Evolutionary conservation across 2,888 invertebrate genomes (phyloP).

Genomic region (Acanthoscelides obtectus): DNA sequence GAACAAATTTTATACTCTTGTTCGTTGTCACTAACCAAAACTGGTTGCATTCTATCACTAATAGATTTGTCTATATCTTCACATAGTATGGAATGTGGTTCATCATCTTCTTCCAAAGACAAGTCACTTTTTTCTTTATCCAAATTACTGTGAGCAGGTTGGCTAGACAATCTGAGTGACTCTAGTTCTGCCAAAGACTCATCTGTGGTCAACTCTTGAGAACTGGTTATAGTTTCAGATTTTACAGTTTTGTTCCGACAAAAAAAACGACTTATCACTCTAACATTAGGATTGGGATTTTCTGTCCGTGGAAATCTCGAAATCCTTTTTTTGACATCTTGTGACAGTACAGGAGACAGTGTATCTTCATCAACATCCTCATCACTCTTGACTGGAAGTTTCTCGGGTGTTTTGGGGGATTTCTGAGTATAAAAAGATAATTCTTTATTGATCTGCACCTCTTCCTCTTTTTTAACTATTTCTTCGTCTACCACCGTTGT

Average conservation of each 20-base stretch:
- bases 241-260: constrained; percentile 8
- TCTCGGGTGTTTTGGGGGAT: constrained; percentile 1
- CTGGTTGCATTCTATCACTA: background rate
- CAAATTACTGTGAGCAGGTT: background rate
- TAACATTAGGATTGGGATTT: constrained; percentile 36
- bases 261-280: constrained; percentile 61
- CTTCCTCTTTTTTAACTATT: constrained; percentile 19
- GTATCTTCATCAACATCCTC: constrained; percentile 29
- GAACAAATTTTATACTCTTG: background rate
- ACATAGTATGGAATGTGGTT: background rate
- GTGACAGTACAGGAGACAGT: constrained; percentile 48
- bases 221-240: constrained; percentile 1
- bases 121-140: too few species aligned
- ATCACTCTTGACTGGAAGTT: constrained; percentile 21
- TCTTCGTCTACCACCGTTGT: constrained; percentile 12
- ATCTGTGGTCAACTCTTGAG: background rate
- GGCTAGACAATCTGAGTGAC: background rate
- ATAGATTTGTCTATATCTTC: background rate
- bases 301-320: constrained; percentile 53
- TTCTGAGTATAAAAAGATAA: constrained; percentile 20
- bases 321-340: constrained; percentile 46
- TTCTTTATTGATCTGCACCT: constrained; percentile 20
- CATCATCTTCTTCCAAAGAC: background rate
- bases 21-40: background rate
- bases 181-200: background rate